Evolutionary conservation across 2,888 invertebrate species (phyloP), one percentile per base, ranked within the genome.

Genomic region (Pandemis corylana): DNA sequence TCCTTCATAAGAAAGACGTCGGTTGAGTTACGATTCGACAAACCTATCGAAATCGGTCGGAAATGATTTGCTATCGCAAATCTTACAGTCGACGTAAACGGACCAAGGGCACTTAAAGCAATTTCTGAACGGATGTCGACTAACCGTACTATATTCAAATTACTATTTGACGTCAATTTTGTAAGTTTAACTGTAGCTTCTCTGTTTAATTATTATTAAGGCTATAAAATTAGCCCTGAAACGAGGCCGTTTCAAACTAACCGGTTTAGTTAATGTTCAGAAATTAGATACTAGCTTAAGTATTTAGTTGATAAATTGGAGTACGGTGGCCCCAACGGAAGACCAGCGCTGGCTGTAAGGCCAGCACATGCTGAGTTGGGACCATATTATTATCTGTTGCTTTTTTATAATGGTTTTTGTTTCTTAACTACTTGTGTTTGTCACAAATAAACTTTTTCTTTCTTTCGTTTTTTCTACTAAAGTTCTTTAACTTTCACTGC

Each of bases 131-230:
- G 41, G 62, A 36, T 62, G 62, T 62, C 41, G 41, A 7, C 36
- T 41, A 62, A 62, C 62, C 36, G 36, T 41, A 62, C 13, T 62
- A 13, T 62, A 62, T 13, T n/a, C 41, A 41, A 62, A 41, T n/a
- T 62, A 62, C 62, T 62, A 62, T 62, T 59, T 59, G 10, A 59
- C 28, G 28, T 59, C 59, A 20, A 28, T 59, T 59, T 59, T 10
- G 59, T 59, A 59, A 59, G 28, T 28, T 28, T 59, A 59, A 59
- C 59, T 59, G 28, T 1, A 28, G 20, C 7, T 59, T 28, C 59
- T 59, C 12, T 9, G 59, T 59, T 59, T 59, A 28, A 28, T 59
- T 10, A 5, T 59, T 12, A 28, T 59, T 10, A 5, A 12, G 59
- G 7, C 12, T 12, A 28, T 59, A 59, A 59, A 59, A 59, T 59